Evolutionary conservation across 2,113 vertebrate species (phyloP).

Genomic region (Galeopterus variegatus): DNA sequence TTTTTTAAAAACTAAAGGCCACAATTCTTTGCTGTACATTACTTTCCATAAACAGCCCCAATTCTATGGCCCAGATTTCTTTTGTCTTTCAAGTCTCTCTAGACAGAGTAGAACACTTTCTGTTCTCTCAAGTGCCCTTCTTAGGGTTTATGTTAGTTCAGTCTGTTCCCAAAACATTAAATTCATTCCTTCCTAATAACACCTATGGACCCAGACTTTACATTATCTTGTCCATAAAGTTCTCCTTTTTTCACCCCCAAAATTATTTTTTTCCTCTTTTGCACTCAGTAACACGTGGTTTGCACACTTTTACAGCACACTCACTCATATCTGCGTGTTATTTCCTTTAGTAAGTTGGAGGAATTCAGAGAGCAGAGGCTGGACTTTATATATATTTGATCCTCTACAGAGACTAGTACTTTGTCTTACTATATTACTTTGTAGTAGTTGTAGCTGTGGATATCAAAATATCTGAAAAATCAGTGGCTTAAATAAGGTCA

Average conservation of each 20-base stretch:
- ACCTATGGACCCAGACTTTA: not conserved
- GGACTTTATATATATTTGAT: too few species aligned
- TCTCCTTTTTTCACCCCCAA: not conserved
- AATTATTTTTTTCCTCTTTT: not conserved
- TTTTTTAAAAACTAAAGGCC: not conserved
- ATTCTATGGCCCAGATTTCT: not conserved
- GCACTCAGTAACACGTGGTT: not conserved
- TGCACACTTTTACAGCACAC: not conserved
- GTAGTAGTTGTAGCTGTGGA: not conserved
- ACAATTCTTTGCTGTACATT: not conserved
- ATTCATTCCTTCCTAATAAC: not conserved
- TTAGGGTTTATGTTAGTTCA: not conserved
- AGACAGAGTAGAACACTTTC: not conserved
- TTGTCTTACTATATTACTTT: not conserved
- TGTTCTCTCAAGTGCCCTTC: not conserved
- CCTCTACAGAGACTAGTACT: too few species aligned
- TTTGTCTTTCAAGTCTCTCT: not conserved
- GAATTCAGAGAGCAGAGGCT: not conserved
- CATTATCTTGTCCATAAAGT: not conserved
- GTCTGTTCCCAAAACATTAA: not conserved
- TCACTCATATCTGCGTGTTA: not conserved
- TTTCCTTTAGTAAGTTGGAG: not conserved
- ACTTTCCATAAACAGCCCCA: not conserved
- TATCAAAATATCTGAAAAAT: not conserved
- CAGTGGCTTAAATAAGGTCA: not conserved